Conservation (phyloP, 2,888 invertebrate species). For the Plagodis dolabraria region DNA sequence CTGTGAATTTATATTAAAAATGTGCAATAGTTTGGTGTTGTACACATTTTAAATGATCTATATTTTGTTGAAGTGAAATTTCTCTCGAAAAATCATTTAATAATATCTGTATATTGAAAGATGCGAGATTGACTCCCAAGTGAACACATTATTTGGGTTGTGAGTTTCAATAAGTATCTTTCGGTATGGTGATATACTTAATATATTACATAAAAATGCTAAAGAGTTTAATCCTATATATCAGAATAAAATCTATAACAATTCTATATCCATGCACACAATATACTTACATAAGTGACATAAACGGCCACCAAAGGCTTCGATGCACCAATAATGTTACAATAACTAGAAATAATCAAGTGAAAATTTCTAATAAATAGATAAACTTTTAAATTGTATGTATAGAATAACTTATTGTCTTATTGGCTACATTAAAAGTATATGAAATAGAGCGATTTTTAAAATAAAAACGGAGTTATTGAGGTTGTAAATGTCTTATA, state of each 20-base stretch:
- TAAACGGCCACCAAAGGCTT: slow-evolving; percentile 22
- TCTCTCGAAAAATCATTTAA: background rate
- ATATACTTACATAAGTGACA: slow-evolving; percentile 25
- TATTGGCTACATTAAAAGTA: background rate
- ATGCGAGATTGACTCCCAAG: background rate
- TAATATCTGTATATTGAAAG: slow-evolving; percentile 1
- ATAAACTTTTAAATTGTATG: background rate
- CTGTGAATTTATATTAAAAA: slow-evolving; percentile 24
- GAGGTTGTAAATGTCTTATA: too few relatives aligned
- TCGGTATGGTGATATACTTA: slow-evolving; percentile 1
- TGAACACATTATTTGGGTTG: background rate
- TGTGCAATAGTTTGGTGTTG: slow-evolving; percentile 23
- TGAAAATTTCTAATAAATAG: slow-evolving; percentile 13
- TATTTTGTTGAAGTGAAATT: background rate
- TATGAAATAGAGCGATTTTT: slow-evolving; percentile 4
- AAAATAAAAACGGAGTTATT: background rate
- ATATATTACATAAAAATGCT: background rate
- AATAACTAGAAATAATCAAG: slow-evolving; percentile 35
- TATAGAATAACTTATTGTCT: slow-evolving; percentile 3
- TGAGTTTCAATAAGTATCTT: background rate
- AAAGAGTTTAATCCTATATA: slow-evolving; percentile 3
- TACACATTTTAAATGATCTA: slow-evolving; percentile 3
- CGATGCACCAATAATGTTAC: slow-evolving; percentile 40
- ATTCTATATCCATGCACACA: slow-evolving; percentile 36
- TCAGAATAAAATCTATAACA: background rate